phyloP scores from a whole-genome alignment of 2,888 invertebrate genomes.

The Leptopterna dolabrata region DNA sequence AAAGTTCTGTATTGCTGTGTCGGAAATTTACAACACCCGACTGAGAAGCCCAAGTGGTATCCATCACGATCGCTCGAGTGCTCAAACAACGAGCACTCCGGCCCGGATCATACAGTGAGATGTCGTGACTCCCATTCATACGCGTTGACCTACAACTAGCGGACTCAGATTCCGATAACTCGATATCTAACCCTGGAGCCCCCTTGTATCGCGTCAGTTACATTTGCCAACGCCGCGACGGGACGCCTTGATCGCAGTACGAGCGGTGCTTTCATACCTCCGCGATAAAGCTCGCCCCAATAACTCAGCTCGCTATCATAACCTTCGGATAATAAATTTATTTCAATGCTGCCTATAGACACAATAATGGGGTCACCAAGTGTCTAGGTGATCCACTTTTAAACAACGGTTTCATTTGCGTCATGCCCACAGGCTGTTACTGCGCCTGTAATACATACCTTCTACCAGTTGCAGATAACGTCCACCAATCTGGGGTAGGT shows the following conservation, averaged over 20 bases:
- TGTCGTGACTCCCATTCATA: slow-evolving; percentile 7
- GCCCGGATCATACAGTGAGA: neutral
- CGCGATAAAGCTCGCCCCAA: neutral
- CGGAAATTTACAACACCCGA: neutral
- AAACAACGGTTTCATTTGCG: neutral
- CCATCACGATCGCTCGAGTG: neutral
- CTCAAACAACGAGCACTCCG: neutral
- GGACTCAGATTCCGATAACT: neutral
- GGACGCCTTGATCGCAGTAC: neutral
- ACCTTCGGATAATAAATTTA: neutral
- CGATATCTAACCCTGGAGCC: neutral
- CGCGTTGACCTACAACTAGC: neutral
- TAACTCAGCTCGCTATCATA: neutral
- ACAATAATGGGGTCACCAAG: neutral
- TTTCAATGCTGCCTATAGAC: neutral
- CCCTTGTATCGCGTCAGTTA: neutral
- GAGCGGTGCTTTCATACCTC: neutral
- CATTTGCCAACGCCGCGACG: neutral
- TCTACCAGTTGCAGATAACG: neutral
- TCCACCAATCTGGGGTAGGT: no score
- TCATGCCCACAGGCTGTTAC: neutral
- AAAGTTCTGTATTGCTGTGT: no score
- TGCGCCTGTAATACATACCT: neutral
- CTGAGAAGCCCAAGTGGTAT: neutral
- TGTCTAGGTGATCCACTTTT: neutral